Evolutionary conservation across 2,888 invertebrate species (phyloP), one percentile per base, ranked within the genome.

Genomic region (Strigamia crassipes): DNA sequence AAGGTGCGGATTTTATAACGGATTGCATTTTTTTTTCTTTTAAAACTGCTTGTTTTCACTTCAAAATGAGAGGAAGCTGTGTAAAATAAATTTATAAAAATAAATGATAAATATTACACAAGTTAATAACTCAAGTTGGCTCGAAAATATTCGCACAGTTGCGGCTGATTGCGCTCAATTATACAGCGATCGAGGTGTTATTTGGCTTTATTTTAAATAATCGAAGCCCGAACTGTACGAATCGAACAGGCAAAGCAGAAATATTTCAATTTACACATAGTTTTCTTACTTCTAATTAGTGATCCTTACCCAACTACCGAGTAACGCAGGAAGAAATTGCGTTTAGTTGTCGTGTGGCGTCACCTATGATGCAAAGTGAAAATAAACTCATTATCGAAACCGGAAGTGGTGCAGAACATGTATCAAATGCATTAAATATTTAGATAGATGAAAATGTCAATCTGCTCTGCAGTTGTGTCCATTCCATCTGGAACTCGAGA

Each of bases 351-450:
- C 51, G 51, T 23, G 61, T 61, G 61, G 61, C 61, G 61, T 61
- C 61, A 61, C 61, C 61, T 61, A 18, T 23, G 18, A 23, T 61
- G 23, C 2, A 61, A 61, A 61, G 61, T 23, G 61, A 61, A 61
- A 61, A 61, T 46, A 46, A 61, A 23, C 9, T 61, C 61, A 10
- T 61, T 21, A 61, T 61, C 61, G 61, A 61, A 61, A 61, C 61
- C 61, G 61, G 61, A 61, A 61, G 18, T 61, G 18, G 61, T 23
- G 61, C 10, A 38, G 0, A 38, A 38, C 38, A 38, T 0, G 38
- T 27, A 1, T 27, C 27, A 27, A 27, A 27, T 27, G 1, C 3
- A 27, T 27, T 3, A 27, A 27, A 27, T 27, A 27, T 27, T 27
- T 27, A 27, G 27, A 27, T 27, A 27, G 3, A 27, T 27, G 1